Evolutionary conservation across 2,888 invertebrate genomes (phyloP).

Genomic region (Bimastos eiseni): DNA sequence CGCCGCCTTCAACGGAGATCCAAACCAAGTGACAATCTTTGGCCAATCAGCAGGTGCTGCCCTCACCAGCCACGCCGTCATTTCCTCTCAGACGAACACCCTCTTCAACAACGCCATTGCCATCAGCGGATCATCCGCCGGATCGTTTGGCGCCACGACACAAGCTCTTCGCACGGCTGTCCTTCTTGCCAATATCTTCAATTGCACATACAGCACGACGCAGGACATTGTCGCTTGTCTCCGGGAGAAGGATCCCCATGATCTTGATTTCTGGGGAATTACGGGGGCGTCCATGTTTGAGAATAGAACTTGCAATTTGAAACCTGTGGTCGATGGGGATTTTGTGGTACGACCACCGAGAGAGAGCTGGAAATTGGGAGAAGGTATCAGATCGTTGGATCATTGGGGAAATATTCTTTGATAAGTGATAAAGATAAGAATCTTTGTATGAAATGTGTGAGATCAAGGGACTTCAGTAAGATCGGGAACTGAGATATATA

Average conservation of each 20-base stretch:
- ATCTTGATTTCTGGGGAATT: constrained; percentile 36
- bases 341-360: constrained; percentile 35
- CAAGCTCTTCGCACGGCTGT: constrained; percentile 30
- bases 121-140: constrained; percentile 34
- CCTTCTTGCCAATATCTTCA: constrained; percentile 32
- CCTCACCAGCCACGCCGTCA: constrained; percentile 37
- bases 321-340: constrained; percentile 42
- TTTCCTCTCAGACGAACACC: constrained; percentile 35
- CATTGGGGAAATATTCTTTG: not conserved
- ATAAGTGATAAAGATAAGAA: no score
- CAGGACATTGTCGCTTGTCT: constrained; percentile 39
- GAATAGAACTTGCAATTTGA: constrained; percentile 31
- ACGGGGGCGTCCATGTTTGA: not conserved
- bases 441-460: no score
- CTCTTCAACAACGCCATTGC: constrained; percentile 39
- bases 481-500: no score
- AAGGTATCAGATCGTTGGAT: constrained; percentile 15
- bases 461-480: no score
- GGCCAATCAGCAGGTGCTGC: constrained; percentile 43
- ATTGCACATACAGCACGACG: constrained; percentile 30
- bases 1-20: constrained; percentile 39
- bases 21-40: constrained; percentile 37
- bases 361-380: constrained; percentile 33
- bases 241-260: constrained; percentile 35
- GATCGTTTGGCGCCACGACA: constrained; percentile 21